phyloP scores from a whole-genome alignment of 2,797 vertebrate species.

The Echeneis naucrates region DNA sequence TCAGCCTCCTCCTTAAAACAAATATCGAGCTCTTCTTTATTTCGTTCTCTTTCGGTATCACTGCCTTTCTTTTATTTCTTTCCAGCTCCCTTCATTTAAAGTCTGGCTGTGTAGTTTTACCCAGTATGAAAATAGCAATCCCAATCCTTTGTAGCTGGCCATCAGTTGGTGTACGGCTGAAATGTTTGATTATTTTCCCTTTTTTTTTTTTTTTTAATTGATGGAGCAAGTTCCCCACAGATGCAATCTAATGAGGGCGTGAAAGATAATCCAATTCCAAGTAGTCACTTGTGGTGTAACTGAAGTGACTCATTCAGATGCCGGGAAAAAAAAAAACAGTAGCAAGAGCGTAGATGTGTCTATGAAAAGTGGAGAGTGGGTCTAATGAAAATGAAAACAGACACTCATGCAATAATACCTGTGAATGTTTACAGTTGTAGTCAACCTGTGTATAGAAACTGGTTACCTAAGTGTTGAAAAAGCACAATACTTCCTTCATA shows the following conservation, averaged over 20 bases:
- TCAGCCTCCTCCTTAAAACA: not conserved
- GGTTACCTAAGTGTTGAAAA: not conserved
- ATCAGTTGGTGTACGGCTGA: not conserved
- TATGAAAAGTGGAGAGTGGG: slow-evolving; percentile 8
- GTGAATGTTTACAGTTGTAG: not conserved
- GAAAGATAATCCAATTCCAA: slow-evolving; percentile 12
- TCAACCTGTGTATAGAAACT: not conserved
- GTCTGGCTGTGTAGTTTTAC: slow-evolving; percentile 1
- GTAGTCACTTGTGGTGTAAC: slow-evolving; percentile 12
- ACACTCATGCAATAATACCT: not conserved
- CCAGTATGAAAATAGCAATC: not conserved
- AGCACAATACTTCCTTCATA: not conserved
- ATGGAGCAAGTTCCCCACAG: not conserved
- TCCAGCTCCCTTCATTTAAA: not conserved
- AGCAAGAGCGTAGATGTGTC: not conserved
- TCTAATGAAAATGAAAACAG: not conserved
- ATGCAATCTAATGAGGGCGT: slow-evolving; percentile 18
- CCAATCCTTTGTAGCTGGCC: not conserved
- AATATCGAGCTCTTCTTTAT: not conserved
- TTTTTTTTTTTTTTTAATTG: too few species aligned
- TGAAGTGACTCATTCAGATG: slow-evolving; percentile 3
- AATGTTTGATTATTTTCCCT: not conserved
- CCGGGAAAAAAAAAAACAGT: not conserved
- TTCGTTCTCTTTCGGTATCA: not conserved
- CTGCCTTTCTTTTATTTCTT: not conserved